These are phyloP conservation scores for Etheostoma perlongum DNA, from an alignment of 2,797 vertebrate species.

Conservation along the genomic window DNA sequence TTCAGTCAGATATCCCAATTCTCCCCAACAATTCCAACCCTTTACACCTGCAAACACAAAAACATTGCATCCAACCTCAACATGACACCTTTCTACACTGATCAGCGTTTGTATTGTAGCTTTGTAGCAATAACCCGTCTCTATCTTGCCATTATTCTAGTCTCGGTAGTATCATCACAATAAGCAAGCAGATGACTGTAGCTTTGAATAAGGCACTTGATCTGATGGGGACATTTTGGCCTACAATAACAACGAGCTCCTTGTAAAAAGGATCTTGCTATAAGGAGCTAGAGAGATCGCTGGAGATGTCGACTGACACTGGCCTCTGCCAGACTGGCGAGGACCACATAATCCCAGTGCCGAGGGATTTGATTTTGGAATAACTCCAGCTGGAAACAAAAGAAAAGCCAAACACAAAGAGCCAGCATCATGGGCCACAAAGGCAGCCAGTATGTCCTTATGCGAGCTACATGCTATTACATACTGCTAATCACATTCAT, in stretches of 20 bases:
- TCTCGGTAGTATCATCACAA: background rate
- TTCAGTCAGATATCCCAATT: background rate
- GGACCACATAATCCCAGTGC: background rate
- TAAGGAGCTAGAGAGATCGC: conserved; percentile 29
- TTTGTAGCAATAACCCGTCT: background rate
- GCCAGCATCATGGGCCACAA: background rate
- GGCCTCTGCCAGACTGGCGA: conserved; percentile 22
- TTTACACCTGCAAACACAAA: background rate
- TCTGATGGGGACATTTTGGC: conserved; percentile 21
- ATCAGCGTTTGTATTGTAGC: background rate
- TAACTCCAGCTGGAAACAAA: conserved; percentile 19
- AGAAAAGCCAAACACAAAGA: conserved; percentile 9
- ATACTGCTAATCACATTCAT: conserved; percentile 3
- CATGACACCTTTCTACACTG: background rate
- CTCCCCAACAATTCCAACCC: background rate
- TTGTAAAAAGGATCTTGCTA: conserved; percentile 21
- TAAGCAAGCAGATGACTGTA: background rate
- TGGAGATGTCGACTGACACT: conserved; percentile 24
- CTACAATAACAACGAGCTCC: conserved; percentile 5
- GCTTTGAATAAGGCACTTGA: conserved; percentile 20
- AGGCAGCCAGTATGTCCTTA: background rate
- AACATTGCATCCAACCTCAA: background rate
- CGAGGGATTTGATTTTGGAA: conserved; percentile 10
- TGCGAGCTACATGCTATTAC: background rate
- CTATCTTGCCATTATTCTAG: conserved; percentile 3